Base-by-base conservation (phyloP, 1,140 invertebrate species). In the Piezodorus guildinii region DNA sequence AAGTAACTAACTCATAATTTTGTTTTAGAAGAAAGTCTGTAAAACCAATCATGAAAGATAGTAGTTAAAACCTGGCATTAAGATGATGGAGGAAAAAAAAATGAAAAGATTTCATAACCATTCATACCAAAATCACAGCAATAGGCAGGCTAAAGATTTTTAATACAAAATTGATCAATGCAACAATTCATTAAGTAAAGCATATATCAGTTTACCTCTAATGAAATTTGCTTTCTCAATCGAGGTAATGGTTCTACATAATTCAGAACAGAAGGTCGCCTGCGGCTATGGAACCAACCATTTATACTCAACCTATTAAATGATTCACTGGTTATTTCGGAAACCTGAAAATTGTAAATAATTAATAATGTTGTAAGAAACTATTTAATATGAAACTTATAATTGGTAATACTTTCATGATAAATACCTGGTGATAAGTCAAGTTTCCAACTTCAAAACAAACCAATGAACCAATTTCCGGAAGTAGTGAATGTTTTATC, bases 351-450 rank as follows among this genome's bases (percentile, higher is more conserved):
- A 16, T 59, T 52, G 8, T 1, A 52, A 51, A 5, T 5, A 51
- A 17, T 51, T 17, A 17, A 52, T 21, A 52, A 52, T 52, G 4
- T 1, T 52, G 49, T 9, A 52, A 25, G 1, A 52, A 51, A n/a
- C 3, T 9, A 21, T 52, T 15, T 12, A 52, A 52, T 52, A 21
- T 25, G 3, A 10, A 1, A 52, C 5, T 21, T 8, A 15, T 21
- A 52, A 21, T 16, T n/a, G 17, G 5, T 52, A 25, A 52, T 25
- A 30, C 27, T 30, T 30, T 30, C 8, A 30, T n/a, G n/a, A n/a
- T n/a, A n/a, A n/a, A 51, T 60, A 68, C 70, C 68, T 71, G 70
- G 49, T 71, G 70, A 65, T 70, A 68, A 12, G 68, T 66, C 10
- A 60, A 25, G 43, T 65, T 66, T 27, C 65, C 67, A 19, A 71